Evolutionary conservation across 2,888 invertebrate genomes (phyloP), one percentile per base, ranked within the genome.

Genomic region (Yponomeuta plumbellus): DNA sequence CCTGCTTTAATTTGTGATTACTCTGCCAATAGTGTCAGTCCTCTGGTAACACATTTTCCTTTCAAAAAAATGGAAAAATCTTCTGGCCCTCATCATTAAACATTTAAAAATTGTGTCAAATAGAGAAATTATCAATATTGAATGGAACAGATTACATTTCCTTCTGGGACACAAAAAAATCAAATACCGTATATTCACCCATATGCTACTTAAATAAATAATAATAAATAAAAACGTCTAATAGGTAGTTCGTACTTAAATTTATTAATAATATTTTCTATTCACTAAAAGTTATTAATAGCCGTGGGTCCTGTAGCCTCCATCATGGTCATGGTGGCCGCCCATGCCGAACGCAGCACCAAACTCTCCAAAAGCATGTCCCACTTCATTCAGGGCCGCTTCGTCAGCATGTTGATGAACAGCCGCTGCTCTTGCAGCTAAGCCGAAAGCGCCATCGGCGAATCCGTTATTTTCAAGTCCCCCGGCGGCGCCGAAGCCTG

Each of bases 221-320:
- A 13, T 20, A 59, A 2, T 22, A 61, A 21, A 21, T 62, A 62
- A 62, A 62, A 39, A 62, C 13, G 13, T n/a, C 26, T 2, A 34
- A n/a, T 62, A 34, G 3, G 34, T 62, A 34, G 5, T 34, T 62
- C 0, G 11, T 34, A 8, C 34, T 34, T 34, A 34, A 8, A 34
- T 34, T 34, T 34, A 23, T 62, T 62, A 39, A 13, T 0, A 39
- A 39, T 22, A 23, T n/a, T 2, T 8, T 10, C 21, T 61, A 13
- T 11, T 13, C 59, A 20, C 13, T 17, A 11, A 52, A 56, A 17
- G n/a, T n/a, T 8, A 56, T 68, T 63, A 67, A 61, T 67, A 64
- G 56, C 52, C 64, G 21, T 62, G 67, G 40, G 61, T 65, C 65
- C 57, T 39, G 66, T 66, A 67, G 2, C 67, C 67, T 17, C 65